Evolutionary conservation across 2,888 invertebrate genomes (phyloP), one percentile per base, ranked within the genome.

Genomic region (Eupithecia abbreviata): DNA sequence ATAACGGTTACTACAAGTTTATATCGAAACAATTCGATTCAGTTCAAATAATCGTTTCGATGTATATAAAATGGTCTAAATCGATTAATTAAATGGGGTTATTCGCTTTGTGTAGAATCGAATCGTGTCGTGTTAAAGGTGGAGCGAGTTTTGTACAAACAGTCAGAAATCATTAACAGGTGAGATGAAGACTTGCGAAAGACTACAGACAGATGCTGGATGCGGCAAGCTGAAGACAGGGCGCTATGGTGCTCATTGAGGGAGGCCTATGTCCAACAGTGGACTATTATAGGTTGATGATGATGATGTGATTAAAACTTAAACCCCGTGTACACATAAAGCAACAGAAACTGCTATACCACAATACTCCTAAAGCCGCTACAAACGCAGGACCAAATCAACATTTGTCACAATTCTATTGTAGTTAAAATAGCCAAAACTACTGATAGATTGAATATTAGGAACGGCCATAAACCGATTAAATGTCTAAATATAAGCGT

Each of bases 51-150:
- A 58, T 58, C 18, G 55, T 55, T 55, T 55, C n/a, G 18, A 58
- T 30, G 10, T 18, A 43, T 43, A 58, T 18, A 18, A 72, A 18
- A 62, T 30, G 47, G 30, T 65, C 13, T 62, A 15, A 72, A 72
- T 72, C 62, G 62, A 65, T 72, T 72, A 47, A 72, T 65, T 41
- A 4, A 47, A 72, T 65, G 72, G 30, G 72, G 58, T 58, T 18
- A 58, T 58, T 58, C 18, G 9, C 58, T 58, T 58, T 3, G 58
- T 18, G 58, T 10, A 58, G 3, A 58, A 58, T 58, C 18, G 18
- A 18, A 10, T 58, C 58, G 58, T 9, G 18, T 58, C 58, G 18
- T 10, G 58, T 2, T 58, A 58, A 18, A n/a, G 51, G 51, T 55
- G 15, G 58, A 58, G 13, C 51, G 51, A 15, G 13, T 49, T 49